Percentiles rank a stretch among this genome's conserved stretches.
phyloP scores from a whole-genome alignment of 30 jellyfish, hydroid and myxozoan genomes.

The Chironex yamaguchii region DNA sequence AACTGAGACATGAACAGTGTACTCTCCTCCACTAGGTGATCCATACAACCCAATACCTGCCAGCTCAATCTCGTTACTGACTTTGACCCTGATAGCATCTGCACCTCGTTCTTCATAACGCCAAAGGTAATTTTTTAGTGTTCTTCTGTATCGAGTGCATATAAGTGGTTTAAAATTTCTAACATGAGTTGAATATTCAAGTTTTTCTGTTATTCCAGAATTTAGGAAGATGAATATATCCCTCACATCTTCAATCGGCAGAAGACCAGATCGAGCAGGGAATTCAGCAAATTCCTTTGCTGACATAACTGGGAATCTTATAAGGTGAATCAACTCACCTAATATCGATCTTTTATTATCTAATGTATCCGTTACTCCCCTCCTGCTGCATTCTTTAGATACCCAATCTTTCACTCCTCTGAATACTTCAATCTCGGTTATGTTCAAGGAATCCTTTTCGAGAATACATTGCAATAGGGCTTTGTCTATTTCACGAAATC shows the following conservation, averaged over 20 bases:
- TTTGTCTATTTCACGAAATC: conserved; percentile 81
- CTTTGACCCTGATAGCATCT: conserved; percentile 92
- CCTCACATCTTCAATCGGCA: conserved; percentile 84
- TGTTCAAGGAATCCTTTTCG: conserved; percentile 67
- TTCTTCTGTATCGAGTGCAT: conserved; percentile 79
- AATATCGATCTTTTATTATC: conserved; percentile 64
- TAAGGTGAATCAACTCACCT: conserved; percentile 67
- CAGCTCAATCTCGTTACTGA: conserved; percentile 77
- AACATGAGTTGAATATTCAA: conserved; percentile 50
- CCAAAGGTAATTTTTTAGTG: conserved; percentile 94
- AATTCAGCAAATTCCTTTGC: conserved; percentile 98
- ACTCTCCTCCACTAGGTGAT: conserved; percentile 98
- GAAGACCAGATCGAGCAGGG: conserved; percentile 93
- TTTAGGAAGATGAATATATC: conserved; percentile 79
- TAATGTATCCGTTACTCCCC: conserved; percentile 38
- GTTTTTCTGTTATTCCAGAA: conserved; percentile 73
- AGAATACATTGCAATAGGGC: conserved; percentile 55
- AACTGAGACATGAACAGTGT: conserved; percentile 61
- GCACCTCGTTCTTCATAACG: conserved; percentile 93
- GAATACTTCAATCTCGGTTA: conserved; percentile 84
- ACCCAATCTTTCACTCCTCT: conserved; percentile 89
- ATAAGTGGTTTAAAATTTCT: conserved; percentile 76
- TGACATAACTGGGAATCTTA: conserved; percentile 96
- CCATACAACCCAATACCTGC: conserved; percentile 97
- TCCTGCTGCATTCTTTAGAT: conserved; percentile 79